Percentiles rank a stretch among this genome's conserved stretches.
phyloP scores from a whole-genome alignment of 2,113 vertebrate species.

The Hippotragus niger region DNA sequence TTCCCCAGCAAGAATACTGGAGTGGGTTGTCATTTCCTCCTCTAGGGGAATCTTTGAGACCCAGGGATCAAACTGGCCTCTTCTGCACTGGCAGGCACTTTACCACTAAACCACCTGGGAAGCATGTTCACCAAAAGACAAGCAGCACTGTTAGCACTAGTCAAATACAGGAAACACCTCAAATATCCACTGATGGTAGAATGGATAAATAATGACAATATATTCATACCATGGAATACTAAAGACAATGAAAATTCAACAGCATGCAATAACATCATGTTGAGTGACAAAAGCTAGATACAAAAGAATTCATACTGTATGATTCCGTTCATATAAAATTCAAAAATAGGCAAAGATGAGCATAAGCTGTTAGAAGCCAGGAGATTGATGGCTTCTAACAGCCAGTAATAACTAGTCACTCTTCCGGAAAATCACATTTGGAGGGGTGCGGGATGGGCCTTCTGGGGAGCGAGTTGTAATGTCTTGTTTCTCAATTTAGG shows the following conservation, averaged over 20 bases:
- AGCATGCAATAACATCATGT: neutral
- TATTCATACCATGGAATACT: neutral
- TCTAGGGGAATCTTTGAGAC: neutral
- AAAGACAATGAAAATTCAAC: neutral
- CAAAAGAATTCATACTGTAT: neutral
- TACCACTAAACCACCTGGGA: neutral
- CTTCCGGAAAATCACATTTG: neutral
- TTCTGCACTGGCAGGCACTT: neutral
- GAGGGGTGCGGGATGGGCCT: rapidly evolving
- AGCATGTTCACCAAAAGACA: neutral
- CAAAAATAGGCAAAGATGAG: neutral
- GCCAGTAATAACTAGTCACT: neutral
- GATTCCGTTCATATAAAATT: neutral
- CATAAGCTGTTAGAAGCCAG: neutral
- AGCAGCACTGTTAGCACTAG: neutral
- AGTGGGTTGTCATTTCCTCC: neutral
- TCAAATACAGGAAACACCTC: neutral
- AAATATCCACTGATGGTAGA: neutral
- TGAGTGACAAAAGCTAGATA: neutral
- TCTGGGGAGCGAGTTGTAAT: neutral
- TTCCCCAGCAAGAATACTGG: neutral
- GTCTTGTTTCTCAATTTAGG: neutral
- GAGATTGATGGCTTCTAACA: neutral
- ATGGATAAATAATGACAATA: neutral
- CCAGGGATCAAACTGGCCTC: neutral